Percentiles rank a stretch among this genome's conserved stretches.
These are phyloP conservation scores for Lithophane leautieri DNA, from an alignment of 2,888 invertebrate genomes.

Conservation along the genomic window DNA sequence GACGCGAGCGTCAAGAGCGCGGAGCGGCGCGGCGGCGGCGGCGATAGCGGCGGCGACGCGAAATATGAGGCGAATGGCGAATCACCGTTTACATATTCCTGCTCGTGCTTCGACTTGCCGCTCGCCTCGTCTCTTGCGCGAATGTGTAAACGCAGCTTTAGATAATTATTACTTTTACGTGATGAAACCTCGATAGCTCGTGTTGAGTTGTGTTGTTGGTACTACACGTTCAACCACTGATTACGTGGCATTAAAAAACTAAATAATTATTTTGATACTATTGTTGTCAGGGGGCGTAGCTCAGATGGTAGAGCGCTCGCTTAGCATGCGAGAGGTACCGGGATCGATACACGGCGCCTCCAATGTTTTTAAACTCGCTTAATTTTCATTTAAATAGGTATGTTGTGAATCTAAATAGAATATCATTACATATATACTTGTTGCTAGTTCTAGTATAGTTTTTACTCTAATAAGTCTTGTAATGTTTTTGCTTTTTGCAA, in stretches of 20 bases:
- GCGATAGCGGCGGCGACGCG: too few species aligned
- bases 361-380: slow-evolving; percentile 14
- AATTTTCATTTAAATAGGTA: not conserved
- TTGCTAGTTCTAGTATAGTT: not conserved
- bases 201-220: too few species aligned
- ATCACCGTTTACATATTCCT: too few species aligned
- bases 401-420: not conserved
- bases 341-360: slow-evolving; percentile 87
- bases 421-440: too few species aligned
- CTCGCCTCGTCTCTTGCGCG: too few species aligned
- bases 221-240: not conserved
- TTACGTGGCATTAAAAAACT: not conserved
- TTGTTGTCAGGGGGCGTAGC: slow-evolving; percentile 80
- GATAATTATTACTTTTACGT: not conserved
- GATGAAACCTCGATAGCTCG: not conserved
- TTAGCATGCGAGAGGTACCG: slow-evolving; percentile 90
- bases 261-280: not conserved
- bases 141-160: not conserved
- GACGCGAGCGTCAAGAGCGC: too few species aligned
- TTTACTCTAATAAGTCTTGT: not conserved
- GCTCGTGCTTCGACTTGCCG: too few species aligned
- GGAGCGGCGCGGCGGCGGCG: too few species aligned
- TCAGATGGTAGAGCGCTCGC: slow-evolving; percentile 88
- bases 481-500: not conserved
- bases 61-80: too few species aligned